Percentiles rank a stretch among this genome's conserved stretches.
Evolutionary conservation across 1,140 invertebrate species (phyloP).

Genomic region (Sarcophaga peregrina): DNA sequence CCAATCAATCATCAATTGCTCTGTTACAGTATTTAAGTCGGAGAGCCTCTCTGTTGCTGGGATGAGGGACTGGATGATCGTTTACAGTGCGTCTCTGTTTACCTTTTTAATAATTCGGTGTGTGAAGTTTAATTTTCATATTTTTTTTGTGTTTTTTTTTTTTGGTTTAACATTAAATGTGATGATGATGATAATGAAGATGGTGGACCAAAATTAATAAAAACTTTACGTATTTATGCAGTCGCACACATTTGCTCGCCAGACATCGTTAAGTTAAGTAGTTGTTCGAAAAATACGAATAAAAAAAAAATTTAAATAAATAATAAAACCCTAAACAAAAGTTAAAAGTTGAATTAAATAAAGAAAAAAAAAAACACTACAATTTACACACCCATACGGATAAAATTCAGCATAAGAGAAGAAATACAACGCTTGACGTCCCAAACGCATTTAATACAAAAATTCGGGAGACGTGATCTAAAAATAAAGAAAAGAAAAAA

Average conservation of each 20-base stretch:
- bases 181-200: background rate
- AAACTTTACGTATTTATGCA: conserved; percentile 26
- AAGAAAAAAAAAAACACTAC: too few relatives aligned
- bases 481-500: background rate
- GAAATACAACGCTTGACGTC: background rate
- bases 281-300: conserved; percentile 7
- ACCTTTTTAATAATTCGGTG: background rate
- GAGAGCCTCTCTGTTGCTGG: background rate
- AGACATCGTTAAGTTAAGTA: conserved; percentile 29
- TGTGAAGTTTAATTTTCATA: background rate
- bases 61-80: background rate
- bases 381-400: background rate
- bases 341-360: too few relatives aligned
- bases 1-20: background rate
- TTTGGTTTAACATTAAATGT: background rate
- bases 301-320: too few relatives aligned
- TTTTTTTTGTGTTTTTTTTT: background rate
- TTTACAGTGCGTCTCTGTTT: background rate
- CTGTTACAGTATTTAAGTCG: background rate
- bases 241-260: conserved; percentile 25
- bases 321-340: too few relatives aligned
- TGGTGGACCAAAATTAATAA: conserved; percentile 30
- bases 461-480: conserved; percentile 23
- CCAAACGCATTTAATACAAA: background rate
- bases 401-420: too few relatives aligned